Evolutionary conservation across 2,113 vertebrate species (phyloP), one percentile per base, ranked within the genome.

Genomic region (Triplophysa siluroides): DNA sequence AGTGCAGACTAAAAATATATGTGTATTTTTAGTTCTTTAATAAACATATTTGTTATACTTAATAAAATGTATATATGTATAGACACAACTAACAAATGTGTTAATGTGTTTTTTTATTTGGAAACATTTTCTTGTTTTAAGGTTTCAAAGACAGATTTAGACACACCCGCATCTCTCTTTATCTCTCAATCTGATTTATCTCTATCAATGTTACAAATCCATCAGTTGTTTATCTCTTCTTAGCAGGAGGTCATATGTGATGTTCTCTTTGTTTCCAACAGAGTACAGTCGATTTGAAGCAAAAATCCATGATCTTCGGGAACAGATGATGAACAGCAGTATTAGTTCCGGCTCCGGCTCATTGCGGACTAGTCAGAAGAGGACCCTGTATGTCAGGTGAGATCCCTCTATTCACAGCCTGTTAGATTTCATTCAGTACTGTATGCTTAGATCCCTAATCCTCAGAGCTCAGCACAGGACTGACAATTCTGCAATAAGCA

Each of bases 281-380:
- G 97, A 99, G 82, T 99, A 98, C 90, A 97, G 96, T 91, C 95
- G 95, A 86, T 98, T 98, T 80, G 97, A 98, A 92, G 97, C 97
- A 21, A 98, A 98, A 92, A 99, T 98, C 86, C 97, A 99, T 94
- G 97, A 99, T 87, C 92, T 99, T 80, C 94, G 97, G 87, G 97
- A 99, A 87, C 97, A 99, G 91, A 98, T 99, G 97, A 98, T 99
- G 97, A 98, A 96, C 88, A 97, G 96, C 91, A 98, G 96, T 81
- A 92, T 98, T 89, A 98, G 96, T 82, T 98, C 97, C 79, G 97
- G 96, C 83, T 99, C 97, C 26, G 96, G 96, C 50, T 98, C 97
- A 50, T 93, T 99, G 73, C 92, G 96, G 87, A 96, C 96, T 87
- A 98, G 94, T 87, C 97, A 98, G 92, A 99, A 98, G 90, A 92